Percentiles rank a stretch among this genome's conserved stretches.
Evolutionary conservation across 2,113 vertebrate genomes (phyloP).

Genomic region (Lynx canadensis): DNA sequence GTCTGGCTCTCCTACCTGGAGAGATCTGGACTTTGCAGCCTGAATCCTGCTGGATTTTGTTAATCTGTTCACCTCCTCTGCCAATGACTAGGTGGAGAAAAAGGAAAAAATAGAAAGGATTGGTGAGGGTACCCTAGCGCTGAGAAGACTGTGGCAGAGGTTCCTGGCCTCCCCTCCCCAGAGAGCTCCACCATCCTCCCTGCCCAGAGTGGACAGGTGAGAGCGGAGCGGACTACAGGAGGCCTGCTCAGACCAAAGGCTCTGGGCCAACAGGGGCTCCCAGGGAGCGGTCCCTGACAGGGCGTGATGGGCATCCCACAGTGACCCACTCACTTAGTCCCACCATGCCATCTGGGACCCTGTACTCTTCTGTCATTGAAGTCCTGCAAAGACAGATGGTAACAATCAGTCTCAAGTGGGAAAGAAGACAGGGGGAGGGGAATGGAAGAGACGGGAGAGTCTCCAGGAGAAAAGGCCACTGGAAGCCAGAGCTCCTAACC

Average conservation of each 20-base stretch:
- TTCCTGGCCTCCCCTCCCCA: background rate
- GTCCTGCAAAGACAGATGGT: constrained; percentile 81
- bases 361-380: constrained; percentile 92
- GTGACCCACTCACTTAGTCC: constrained; percentile 93
- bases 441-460: accelerated
- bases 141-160: background rate
- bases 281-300: background rate
- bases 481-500: background rate
- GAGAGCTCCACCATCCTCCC: background rate
- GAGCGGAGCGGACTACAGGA: background rate
- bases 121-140: background rate
- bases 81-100: constrained; percentile 90
- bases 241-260: background rate
- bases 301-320: background rate
- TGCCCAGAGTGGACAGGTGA: background rate
- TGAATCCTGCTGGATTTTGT: constrained; percentile 97
- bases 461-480: background rate
- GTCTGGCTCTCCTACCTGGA: constrained; percentile 86
- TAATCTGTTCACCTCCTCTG: constrained; percentile 95
- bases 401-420: background rate
- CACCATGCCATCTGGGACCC: constrained; percentile 95
- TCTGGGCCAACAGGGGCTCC: background rate
- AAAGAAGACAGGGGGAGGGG: background rate
- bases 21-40: constrained; percentile 98
- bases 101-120: background rate